Percentiles rank a stretch among this genome's conserved stretches.
Conservation (phyloP, 2,113 vertebrate genomes). For the Gavia stellata region DNA sequence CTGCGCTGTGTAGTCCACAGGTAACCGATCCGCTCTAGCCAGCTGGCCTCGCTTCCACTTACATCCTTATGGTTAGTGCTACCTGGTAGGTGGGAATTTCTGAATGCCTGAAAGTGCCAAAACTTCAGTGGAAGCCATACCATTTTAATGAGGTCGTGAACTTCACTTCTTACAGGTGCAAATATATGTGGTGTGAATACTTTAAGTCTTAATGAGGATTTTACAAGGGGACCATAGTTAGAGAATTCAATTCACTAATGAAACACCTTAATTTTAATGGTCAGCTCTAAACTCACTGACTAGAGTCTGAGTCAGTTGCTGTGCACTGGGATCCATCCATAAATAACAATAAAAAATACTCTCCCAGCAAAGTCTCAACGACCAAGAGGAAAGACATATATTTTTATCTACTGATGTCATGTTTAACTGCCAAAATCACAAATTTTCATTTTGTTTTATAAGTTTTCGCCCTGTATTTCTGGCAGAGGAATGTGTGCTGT, state of each 20-base stretch:
- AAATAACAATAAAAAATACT: not conserved
- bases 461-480: not conserved
- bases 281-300: not conserved
- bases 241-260: not conserved
- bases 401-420: not conserved
- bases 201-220: not conserved
- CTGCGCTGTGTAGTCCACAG: not conserved
- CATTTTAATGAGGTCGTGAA: not conserved
- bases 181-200: not conserved
- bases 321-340: not conserved
- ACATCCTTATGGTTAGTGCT: not conserved
- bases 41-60: not conserved
- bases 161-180: not conserved
- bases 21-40: not conserved
- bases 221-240: not conserved
- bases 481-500: not conserved
- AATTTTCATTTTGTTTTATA: not conserved
- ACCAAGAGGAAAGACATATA: not conserved
- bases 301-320: not conserved
- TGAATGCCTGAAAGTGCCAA: not conserved
- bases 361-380: not conserved
- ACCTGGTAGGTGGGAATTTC: not conserved
- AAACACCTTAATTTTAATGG: not conserved
- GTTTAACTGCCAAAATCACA: not conserved
- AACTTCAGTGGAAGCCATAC: not conserved